These are phyloP conservation scores for Baccha elongata DNA, from an alignment of 2,888 invertebrate species.

Conservation along the genomic window DNA sequence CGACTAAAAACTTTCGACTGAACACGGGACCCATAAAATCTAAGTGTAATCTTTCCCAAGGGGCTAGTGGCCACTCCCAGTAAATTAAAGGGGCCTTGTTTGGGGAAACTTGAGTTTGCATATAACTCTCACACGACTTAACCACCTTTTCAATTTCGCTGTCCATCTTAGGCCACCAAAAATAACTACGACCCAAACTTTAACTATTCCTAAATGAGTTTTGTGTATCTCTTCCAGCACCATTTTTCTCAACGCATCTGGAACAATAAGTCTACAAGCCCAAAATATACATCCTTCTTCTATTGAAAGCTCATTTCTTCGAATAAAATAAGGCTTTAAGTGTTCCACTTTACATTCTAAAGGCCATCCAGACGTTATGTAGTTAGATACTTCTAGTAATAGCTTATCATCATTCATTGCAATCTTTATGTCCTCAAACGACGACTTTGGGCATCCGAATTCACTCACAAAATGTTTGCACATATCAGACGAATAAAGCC, in stretches of 20 bases:
- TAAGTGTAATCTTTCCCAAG: constrained; percentile 69
- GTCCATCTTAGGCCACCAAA: constrained; percentile 68
- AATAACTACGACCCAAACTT: constrained; percentile 57
- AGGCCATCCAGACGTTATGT: constrained; percentile 1
- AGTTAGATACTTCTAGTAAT: background rate
- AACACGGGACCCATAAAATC: constrained; percentile 42
- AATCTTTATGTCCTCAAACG: background rate
- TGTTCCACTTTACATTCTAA: background rate
- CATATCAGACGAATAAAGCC: background rate
- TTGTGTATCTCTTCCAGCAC: constrained; percentile 55
- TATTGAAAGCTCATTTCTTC: background rate
- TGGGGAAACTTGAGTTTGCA: constrained; percentile 2
- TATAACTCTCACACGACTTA: constrained; percentile 37
- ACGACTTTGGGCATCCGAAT: constrained; percentile 2
- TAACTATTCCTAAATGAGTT: constrained; percentile 33
- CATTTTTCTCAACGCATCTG: background rate
- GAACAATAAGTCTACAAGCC: constrained; percentile 28
- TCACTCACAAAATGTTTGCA: background rate
- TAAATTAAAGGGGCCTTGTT: constrained; percentile 39
- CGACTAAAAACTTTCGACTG: constrained; percentile 19
- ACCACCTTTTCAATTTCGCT: constrained; percentile 46
- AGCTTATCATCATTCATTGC: background rate
- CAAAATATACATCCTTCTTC: constrained; percentile 22
- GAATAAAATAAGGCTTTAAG: constrained; percentile 15
- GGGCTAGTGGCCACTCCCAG: constrained; percentile 52